phyloP scores from a whole-genome alignment of 2,797 vertebrate genomes.

The Onychomys leucogaster region DNA sequence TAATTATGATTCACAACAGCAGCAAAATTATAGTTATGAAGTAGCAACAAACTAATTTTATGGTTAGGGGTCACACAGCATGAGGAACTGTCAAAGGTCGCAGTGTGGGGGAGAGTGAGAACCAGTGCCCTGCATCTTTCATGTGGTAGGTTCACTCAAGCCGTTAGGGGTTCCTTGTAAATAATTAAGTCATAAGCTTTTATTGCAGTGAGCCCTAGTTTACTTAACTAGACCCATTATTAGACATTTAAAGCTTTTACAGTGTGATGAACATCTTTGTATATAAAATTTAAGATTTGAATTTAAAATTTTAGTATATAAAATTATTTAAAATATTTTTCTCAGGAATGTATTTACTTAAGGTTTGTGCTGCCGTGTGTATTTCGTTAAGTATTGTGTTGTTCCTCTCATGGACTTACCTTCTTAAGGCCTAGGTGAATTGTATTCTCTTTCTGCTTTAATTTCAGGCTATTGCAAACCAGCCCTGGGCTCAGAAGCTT shows the following conservation, averaged over 20 bases:
- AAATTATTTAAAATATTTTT: neutral
- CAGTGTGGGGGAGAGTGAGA: neutral
- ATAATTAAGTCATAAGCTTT: constrained; percentile 16
- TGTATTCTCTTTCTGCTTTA: constrained; percentile 66
- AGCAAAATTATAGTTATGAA: neutral
- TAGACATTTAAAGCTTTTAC: constrained; percentile 42
- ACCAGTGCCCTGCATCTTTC: neutral
- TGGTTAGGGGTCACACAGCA: neutral
- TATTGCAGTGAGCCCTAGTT: constrained; percentile 24
- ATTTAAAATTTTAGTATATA: neutral
- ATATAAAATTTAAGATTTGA: too few species aligned
- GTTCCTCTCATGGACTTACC: neutral
- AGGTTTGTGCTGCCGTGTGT: constrained; percentile 1
- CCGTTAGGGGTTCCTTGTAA: neutral
- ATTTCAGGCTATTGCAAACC: constrained; percentile 93
- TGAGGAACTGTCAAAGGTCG: neutral
- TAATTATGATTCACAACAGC: neutral
- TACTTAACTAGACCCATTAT: neutral
- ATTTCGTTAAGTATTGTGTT: neutral
- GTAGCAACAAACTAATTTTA: neutral
- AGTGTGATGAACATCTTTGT: constrained; percentile 25
- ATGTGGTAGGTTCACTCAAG: neutral
- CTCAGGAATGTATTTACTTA: constrained; percentile 22
- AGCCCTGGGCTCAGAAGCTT: constrained; percentile 95
- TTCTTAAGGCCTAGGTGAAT: neutral